phyloP scores from a whole-genome alignment of 2,797 vertebrate genomes.

The Gallirallus australis region DNA sequence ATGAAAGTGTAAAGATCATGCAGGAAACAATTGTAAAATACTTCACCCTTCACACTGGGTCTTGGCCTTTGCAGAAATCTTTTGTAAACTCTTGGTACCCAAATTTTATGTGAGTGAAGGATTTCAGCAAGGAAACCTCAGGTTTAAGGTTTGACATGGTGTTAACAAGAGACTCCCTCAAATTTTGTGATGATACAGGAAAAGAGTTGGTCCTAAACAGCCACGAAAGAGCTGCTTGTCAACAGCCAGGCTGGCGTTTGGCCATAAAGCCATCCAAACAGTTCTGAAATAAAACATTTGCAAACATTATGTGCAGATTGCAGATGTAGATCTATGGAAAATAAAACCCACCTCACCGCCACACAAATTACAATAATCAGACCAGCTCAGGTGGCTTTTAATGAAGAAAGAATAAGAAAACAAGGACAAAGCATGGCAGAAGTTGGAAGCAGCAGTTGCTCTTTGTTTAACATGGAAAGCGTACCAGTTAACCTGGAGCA shows the following conservation, averaged over 20 bases:
- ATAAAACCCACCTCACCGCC: not conserved
- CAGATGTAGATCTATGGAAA: not conserved
- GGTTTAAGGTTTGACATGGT: not conserved
- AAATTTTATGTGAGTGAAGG: not conserved
- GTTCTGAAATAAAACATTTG: not conserved
- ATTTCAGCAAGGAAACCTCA: not conserved
- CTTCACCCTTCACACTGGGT: not conserved
- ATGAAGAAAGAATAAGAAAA: not conserved
- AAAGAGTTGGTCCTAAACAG: not conserved
- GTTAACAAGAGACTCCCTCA: slow-evolving; percentile 27
- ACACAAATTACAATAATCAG: not conserved
- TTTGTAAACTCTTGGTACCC: not conserved
- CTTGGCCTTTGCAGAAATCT: not conserved
- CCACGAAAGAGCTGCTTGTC: not conserved
- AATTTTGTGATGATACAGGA: not conserved
- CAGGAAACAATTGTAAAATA: not conserved
- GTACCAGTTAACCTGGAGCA: not conserved
- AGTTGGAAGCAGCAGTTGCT: not conserved
- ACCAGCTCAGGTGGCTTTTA: not conserved
- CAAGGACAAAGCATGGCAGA: not conserved
- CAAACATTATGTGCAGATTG: not conserved
- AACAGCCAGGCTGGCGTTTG: not conserved
- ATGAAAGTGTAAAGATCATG: not conserved
- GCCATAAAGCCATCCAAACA: fast-evolving
- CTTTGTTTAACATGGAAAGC: not conserved